phyloP scores from a whole-genome alignment of 2,113 vertebrate genomes.

The Forbesichthys agassizii region DNA sequence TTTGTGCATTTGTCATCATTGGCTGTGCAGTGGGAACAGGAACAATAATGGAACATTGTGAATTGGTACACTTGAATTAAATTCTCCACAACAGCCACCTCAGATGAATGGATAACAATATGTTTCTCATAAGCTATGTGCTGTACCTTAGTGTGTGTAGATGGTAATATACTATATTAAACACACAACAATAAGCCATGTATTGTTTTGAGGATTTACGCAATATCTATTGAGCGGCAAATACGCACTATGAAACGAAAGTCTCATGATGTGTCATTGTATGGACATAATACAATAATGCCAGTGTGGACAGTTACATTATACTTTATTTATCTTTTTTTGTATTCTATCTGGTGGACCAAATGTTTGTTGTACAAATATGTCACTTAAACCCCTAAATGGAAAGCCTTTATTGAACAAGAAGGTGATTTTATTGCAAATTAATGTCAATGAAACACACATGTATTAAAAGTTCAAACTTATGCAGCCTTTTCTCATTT shows the following conservation, averaged over 20 bases:
- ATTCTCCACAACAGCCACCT: slow-evolving; percentile 22
- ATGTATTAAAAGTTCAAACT: background rate
- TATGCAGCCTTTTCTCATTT: background rate
- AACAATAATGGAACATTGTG: slow-evolving; percentile 20
- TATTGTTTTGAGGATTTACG: background rate
- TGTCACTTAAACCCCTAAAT: background rate
- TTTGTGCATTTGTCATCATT: slow-evolving; percentile 31
- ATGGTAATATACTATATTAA: no score
- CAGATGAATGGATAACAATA: slow-evolving; percentile 12
- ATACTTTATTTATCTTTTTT: no score
- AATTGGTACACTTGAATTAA: slow-evolving; percentile 32
- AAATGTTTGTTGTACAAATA: no score
- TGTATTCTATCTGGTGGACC: no score
- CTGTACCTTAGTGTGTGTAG: background rate
- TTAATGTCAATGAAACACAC: background rate
- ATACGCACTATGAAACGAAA: background rate
- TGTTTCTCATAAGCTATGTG: slow-evolving; percentile 24
- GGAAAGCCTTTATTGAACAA: no score
- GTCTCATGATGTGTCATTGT: no score
- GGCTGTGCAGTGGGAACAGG: slow-evolving; percentile 18
- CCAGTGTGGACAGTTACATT: no score
- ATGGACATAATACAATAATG: no score
- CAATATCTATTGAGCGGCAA: background rate
- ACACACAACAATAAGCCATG: background rate
- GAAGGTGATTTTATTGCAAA: background rate